Percentiles rank a stretch among this genome's conserved stretches.
Evolutionary conservation across 2,797 vertebrate genomes (phyloP).

Genomic region (Clarias fuscus): DNA sequence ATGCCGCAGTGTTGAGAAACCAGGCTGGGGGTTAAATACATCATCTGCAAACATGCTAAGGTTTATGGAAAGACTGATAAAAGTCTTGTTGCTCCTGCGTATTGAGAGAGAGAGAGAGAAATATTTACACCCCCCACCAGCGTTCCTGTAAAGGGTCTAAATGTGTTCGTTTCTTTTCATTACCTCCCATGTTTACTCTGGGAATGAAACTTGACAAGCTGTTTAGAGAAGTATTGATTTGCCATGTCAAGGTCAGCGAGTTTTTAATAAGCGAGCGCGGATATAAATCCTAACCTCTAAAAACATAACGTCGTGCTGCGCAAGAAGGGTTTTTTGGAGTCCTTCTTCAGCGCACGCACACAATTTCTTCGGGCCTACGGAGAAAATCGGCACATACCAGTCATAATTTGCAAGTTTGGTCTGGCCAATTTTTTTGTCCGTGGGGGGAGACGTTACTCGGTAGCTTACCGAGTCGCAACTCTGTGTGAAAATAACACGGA

Average conservation of each 20-base stretch:
- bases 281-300: constrained; percentile 56
- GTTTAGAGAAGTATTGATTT: constrained; percentile 37
- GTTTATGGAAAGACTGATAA: constrained; percentile 33
- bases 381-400: constrained; percentile 66
- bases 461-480: constrained; percentile 46
- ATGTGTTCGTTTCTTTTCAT: constrained; percentile 43
- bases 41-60: constrained; percentile 49
- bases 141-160: constrained; percentile 34
- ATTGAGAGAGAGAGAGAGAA: background rate
- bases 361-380: constrained; percentile 35
- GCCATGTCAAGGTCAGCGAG: constrained; percentile 6
- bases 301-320: constrained; percentile 49
- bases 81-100: constrained; percentile 6
- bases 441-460: constrained; percentile 64
- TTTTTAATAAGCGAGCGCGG: constrained; percentile 45
- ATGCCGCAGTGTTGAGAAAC: constrained; percentile 21
- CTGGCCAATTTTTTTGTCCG: constrained; percentile 67
- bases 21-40: constrained; percentile 41
- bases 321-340: constrained; percentile 37
- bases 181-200: constrained; percentile 42
- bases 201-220: constrained; percentile 53
- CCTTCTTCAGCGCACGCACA: constrained; percentile 45
- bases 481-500: constrained; percentile 60
- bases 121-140: constrained; percentile 17
- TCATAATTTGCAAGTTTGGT: constrained; percentile 74